These are phyloP conservation scores for Coregonus sp. DNA, from an alignment of 2,797 vertebrate species.

Conservation along the genomic window DNA sequence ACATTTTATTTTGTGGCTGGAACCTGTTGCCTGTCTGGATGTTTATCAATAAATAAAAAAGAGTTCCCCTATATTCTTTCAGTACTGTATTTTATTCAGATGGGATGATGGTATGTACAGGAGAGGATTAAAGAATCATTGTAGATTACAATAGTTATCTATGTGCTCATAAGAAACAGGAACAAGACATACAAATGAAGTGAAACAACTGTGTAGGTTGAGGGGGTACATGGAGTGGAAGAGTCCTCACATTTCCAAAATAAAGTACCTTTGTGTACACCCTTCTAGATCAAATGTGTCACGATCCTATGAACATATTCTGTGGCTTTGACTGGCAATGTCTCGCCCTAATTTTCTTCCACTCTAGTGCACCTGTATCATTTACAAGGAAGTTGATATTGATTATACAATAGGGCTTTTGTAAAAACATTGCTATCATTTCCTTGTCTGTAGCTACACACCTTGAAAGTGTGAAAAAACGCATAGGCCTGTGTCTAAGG, in stretches of 20 bases:
- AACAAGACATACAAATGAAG: too few species aligned
- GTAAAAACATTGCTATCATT: not conserved
- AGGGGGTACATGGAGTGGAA: not conserved
- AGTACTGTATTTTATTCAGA: constrained; percentile 26
- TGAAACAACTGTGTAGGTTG: not conserved
- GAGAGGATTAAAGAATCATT: not conserved
- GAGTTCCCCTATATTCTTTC: not conserved
- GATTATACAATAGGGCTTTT: not conserved
- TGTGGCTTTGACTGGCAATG: not conserved
- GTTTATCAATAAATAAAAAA: constrained; percentile 61
- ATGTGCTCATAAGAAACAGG: not conserved
- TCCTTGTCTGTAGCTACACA: not conserved
- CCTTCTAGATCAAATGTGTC: too few species aligned
- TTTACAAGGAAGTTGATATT: not conserved
- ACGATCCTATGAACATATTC: not conserved
- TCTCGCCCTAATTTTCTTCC: not conserved
- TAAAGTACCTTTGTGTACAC: not conserved
- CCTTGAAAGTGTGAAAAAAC: too few species aligned
- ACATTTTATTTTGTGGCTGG: constrained; percentile 24
- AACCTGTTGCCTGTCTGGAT: constrained; percentile 28
- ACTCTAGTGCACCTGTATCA: not conserved
- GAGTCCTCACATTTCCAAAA: not conserved
- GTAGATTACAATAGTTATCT: not conserved
- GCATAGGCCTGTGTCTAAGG: not conserved
- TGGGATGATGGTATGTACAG: not conserved